Conservation (phyloP, 2,113 vertebrate genomes). For the Siphamia tubifer region DNA sequence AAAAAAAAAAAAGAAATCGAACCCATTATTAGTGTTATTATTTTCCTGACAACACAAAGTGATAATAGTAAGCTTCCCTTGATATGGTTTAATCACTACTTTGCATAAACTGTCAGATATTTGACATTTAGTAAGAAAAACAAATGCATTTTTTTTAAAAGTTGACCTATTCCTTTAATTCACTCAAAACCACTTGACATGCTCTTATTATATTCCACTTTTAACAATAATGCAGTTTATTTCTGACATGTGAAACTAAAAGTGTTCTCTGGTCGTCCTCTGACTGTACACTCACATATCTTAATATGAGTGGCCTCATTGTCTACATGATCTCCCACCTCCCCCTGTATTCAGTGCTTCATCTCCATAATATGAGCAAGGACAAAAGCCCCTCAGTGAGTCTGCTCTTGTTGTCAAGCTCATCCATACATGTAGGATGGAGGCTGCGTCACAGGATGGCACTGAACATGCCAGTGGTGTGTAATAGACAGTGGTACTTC, state of each 20-base stretch:
- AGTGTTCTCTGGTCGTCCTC: too few species aligned
- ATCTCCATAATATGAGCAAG: conserved; percentile 47
- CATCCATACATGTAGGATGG: conserved; percentile 50
- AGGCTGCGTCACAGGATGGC: conserved; percentile 48
- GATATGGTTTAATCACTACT: too few species aligned
- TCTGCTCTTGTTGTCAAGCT: background rate
- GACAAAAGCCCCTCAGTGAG: conserved; percentile 72
- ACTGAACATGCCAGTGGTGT: conserved; percentile 63
- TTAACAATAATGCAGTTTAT: background rate
- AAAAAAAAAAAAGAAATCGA: too few species aligned
- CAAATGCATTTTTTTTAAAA: too few species aligned
- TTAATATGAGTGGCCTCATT: conserved; percentile 49
- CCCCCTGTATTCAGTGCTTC: conserved; percentile 27
- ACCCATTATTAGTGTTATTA: too few species aligned
- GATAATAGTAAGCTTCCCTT: too few species aligned
- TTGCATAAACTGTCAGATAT: too few species aligned
- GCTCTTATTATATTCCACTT: too few species aligned
- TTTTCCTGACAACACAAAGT: too few species aligned
- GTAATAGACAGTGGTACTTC: conserved; percentile 55
- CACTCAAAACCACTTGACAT: too few species aligned
- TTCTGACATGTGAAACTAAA: background rate
- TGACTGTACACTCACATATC: background rate
- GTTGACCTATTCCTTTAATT: too few species aligned
- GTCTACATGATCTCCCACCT: conserved; percentile 50
- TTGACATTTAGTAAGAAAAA: too few species aligned